phyloP scores from a whole-genome alignment of 2,113 vertebrate genomes.

The Canis aureus region DNA sequence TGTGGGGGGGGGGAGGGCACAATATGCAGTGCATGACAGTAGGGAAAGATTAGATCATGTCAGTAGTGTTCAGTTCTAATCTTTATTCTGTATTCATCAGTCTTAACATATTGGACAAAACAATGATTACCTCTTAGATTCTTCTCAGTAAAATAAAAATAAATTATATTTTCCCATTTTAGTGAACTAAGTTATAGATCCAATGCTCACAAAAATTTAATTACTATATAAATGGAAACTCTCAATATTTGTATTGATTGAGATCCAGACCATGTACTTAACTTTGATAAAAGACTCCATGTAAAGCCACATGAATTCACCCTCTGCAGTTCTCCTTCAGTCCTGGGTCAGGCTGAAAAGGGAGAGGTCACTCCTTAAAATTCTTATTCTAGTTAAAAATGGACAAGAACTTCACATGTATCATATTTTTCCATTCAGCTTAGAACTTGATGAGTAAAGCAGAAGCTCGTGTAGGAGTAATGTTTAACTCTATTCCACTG shows the following conservation, averaged over 20 bases:
- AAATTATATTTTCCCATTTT: background rate
- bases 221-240: background rate
- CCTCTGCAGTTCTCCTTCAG: background rate
- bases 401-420: background rate
- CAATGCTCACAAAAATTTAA: background rate
- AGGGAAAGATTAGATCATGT: background rate
- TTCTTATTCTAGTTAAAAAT: constrained; percentile 12
- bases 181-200: background rate
- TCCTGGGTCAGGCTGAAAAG: background rate
- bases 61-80: background rate
- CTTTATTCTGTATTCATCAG: background rate
- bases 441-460: constrained; percentile 43
- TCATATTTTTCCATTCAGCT: background rate
- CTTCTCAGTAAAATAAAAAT: background rate
- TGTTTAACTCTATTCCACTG: constrained; percentile 56
- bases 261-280: background rate
- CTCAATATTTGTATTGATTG: background rate
- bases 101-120: background rate
- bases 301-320: background rate
- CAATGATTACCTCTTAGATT: background rate
- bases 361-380: background rate
- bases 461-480: background rate
- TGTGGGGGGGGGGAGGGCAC: background rate
- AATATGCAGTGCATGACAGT: background rate
- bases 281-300: background rate